A percentile compares a stretch with the other conserved stretches of the same genome.
Conservation (phyloP, 2,888 invertebrate species). For the Hirtodrosophila alboralis region DNA sequence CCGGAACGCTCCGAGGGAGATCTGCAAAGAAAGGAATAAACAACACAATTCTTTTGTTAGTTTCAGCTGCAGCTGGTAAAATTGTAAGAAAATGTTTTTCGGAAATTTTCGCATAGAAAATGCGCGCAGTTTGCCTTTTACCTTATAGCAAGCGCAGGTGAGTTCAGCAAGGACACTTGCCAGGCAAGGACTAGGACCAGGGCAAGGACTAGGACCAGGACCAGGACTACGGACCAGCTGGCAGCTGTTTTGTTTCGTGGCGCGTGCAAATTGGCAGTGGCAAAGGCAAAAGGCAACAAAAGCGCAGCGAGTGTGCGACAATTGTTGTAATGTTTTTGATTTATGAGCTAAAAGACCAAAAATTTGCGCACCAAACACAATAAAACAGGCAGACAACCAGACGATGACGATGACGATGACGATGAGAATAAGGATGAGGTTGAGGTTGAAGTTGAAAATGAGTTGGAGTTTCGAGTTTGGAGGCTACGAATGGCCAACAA, state of each 20-base stretch:
- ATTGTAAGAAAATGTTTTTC: slow-evolving; percentile 11
- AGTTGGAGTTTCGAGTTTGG: not conserved
- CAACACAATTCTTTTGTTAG: slow-evolving; percentile 49
- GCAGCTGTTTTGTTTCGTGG: slow-evolving; percentile 66
- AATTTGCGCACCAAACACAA: slow-evolving; percentile 71
- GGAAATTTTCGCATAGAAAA: slow-evolving; percentile 13
- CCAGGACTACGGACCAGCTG: slow-evolving; percentile 14
- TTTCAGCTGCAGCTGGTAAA: slow-evolving; percentile 35
- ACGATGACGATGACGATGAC: slow-evolving; percentile 30
- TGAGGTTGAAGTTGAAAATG: not conserved
- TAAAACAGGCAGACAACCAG: slow-evolving; percentile 38
- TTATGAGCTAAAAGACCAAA: slow-evolving; percentile 68
- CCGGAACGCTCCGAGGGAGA: slow-evolving; percentile 84
- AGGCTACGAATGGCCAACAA: slow-evolving; percentile 38
- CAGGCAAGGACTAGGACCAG: slow-evolving; percentile 10
- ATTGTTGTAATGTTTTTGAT: slow-evolving; percentile 78
- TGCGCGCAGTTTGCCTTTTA: slow-evolving; percentile 6
- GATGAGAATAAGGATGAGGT: not conserved
- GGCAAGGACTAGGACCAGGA: not conserved
- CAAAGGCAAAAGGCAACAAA: slow-evolving; percentile 41
- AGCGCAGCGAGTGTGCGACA: slow-evolving; percentile 63
- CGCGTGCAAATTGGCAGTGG: slow-evolving; percentile 69
- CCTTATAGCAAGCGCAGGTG: slow-evolving; percentile 56
- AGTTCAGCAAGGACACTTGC: slow-evolving; percentile 46
- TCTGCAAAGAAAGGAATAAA: slow-evolving; percentile 69